phyloP scores from a whole-genome alignment of 2,888 invertebrate species.

The Diadegma fenestrale region DNA sequence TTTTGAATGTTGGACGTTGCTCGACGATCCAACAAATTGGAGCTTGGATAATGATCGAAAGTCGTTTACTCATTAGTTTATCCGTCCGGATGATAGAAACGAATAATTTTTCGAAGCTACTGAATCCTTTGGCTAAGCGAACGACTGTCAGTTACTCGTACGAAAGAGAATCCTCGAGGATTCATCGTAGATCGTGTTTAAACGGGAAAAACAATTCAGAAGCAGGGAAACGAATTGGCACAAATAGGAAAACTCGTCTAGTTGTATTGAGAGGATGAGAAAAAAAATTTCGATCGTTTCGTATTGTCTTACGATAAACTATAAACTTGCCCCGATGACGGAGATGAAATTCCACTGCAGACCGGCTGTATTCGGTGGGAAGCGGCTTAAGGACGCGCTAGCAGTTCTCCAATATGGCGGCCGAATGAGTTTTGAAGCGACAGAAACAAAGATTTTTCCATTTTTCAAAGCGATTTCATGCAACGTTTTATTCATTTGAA shows the following conservation, averaged over 20 bases:
- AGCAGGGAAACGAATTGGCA: neutral
- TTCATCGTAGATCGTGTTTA: neutral
- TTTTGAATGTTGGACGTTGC: too few species aligned
- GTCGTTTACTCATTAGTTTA: too few species aligned
- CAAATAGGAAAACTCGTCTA: neutral
- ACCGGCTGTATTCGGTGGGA: neutral
- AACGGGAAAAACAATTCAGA: neutral
- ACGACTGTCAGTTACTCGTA: too few species aligned
- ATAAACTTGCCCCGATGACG: neutral
- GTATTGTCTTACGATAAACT: neutral
- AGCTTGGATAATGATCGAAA: too few species aligned
- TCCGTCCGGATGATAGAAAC: too few species aligned
- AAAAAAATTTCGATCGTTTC: constrained; percentile 2
- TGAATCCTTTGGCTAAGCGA: too few species aligned
- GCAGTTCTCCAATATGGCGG: constrained; percentile 40
- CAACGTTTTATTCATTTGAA: neutral
- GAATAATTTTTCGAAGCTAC: too few species aligned
- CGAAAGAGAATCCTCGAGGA: neutral
- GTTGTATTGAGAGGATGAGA: neutral
- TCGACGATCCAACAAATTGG: too few species aligned
- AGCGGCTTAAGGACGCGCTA: neutral
- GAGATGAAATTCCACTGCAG: neutral
- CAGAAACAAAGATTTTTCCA: neutral
- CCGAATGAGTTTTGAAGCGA: neutral
- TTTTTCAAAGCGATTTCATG: too few species aligned